Evolutionary conservation across 2,888 invertebrate species (phyloP).

Genomic region (Sipunculus nudus): DNA sequence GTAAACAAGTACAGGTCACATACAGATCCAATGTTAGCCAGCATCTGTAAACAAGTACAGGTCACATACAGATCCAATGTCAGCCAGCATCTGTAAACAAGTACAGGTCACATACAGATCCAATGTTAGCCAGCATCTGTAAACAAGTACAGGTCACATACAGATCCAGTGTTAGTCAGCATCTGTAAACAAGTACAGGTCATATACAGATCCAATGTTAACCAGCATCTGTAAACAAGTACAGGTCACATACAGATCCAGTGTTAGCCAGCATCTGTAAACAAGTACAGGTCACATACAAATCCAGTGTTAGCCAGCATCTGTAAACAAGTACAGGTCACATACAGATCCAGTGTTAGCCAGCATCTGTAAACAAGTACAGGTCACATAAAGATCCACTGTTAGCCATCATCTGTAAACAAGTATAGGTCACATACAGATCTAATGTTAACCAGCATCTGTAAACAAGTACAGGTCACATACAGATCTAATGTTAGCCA

Average conservation of each 20-base stretch:
- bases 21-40: conserved; percentile 81
- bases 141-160: conserved; percentile 23
- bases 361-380: conserved; percentile 58
- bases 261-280: conserved; percentile 72
- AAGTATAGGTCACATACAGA: no score
- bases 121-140: conserved; percentile 75
- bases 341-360: conserved; percentile 84
- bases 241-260: no score
- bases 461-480: conserved; percentile 26
- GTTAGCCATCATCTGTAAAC: conserved; percentile 68
- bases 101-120: no score
- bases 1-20: conserved; percentile 26
- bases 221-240: conserved; percentile 58
- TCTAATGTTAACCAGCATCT: conserved; percentile 77
- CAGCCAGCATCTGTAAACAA: conserved; percentile 65
- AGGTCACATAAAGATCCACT: no score
- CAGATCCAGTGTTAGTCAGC: conserved; percentile 79
- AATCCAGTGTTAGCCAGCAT: conserved; percentile 77
- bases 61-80: no score
- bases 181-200: conserved; percentile 54
- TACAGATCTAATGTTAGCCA: conserved; percentile 81
- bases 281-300: conserved; percentile 5
- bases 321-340: conserved; percentile 53
- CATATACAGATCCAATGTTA: conserved; percentile 89
- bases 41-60: conserved; percentile 54